Percentiles rank a stretch among this genome's conserved stretches.
Conservation (phyloP, 2,888 invertebrate species). For the Meta bourneti region DNA sequence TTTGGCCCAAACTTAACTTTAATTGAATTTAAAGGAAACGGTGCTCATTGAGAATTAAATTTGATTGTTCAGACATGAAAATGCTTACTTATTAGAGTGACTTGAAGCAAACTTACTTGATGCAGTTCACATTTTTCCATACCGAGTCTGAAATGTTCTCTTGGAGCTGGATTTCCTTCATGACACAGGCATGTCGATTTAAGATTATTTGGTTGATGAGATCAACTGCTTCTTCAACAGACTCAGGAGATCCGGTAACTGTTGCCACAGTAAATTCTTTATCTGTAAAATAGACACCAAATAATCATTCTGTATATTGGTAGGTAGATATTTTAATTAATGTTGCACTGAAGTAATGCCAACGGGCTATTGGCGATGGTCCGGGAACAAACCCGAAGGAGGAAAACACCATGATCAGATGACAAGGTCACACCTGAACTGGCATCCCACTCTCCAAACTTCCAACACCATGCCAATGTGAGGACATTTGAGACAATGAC, state of each 20-base stretch:
- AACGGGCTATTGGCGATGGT: too few species aligned
- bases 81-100: neutral
- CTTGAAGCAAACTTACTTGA: conserved; percentile 22
- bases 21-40: too few species aligned
- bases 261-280: conserved; percentile 38
- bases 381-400: too few species aligned
- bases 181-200: conserved; percentile 33
- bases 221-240: conserved; percentile 56
- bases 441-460: too few species aligned
- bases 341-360: too few species aligned
- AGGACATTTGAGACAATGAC: too few species aligned
- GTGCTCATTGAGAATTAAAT: too few species aligned
- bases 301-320: neutral
- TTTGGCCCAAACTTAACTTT: too few species aligned
- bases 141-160: conserved; percentile 50
- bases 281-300: conserved; percentile 16
- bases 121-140: conserved; percentile 56
- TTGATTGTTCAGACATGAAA: neutral
- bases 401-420: too few species aligned
- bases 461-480: too few species aligned
- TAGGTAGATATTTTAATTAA: neutral
- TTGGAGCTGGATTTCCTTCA: conserved; percentile 45
- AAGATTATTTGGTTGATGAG: conserved; percentile 53
- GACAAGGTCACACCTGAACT: too few species aligned
- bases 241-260: conserved; percentile 42